Conservation (phyloP, 2,888 invertebrate species). For the Gordius sp. region DNA sequence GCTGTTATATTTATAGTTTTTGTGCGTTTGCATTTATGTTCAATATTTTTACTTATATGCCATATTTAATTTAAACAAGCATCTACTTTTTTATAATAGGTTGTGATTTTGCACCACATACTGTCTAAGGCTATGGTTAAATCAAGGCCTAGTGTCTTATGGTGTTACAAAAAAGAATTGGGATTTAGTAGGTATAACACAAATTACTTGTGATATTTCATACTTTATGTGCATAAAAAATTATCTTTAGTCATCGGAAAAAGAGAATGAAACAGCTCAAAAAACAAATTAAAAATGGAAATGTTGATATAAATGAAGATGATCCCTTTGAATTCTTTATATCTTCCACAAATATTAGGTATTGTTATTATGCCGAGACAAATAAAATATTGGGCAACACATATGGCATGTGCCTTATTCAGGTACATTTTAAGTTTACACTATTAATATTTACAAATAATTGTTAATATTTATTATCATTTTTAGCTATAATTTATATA, state of each 20-base stretch:
- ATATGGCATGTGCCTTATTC: constrained; percentile 72
- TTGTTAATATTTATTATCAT: constrained; percentile 14
- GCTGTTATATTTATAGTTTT: constrained; percentile 14
- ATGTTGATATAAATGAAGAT: constrained; percentile 63
- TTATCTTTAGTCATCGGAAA: constrained; percentile 46
- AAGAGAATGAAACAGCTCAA: constrained; percentile 59
- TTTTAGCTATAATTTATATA: constrained; percentile 1
- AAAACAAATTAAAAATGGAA: constrained; percentile 59
- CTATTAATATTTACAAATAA: not conserved
- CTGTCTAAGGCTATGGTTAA: constrained; percentile 72
- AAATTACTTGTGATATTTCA: not conserved
- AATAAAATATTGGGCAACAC: constrained; percentile 91
- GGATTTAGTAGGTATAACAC: constrained; percentile 45
- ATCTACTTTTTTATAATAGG: constrained; percentile 33
- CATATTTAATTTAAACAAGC: not conserved
- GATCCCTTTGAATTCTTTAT: constrained; percentile 86
- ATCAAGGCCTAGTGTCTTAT: constrained; percentile 67
- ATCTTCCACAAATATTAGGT: constrained; percentile 77
- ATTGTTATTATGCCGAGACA: constrained; percentile 84
- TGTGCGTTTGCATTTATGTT: constrained; percentile 17
- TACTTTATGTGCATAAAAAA: constrained; percentile 7
- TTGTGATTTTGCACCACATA: constrained; percentile 87
- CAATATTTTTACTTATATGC: constrained; percentile 12
- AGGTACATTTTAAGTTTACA: constrained; percentile 34
- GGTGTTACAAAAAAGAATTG: constrained; percentile 92